Base-by-base conservation (phyloP, 2,888 invertebrate species). In the Cecidostiba fungosa region DNA sequence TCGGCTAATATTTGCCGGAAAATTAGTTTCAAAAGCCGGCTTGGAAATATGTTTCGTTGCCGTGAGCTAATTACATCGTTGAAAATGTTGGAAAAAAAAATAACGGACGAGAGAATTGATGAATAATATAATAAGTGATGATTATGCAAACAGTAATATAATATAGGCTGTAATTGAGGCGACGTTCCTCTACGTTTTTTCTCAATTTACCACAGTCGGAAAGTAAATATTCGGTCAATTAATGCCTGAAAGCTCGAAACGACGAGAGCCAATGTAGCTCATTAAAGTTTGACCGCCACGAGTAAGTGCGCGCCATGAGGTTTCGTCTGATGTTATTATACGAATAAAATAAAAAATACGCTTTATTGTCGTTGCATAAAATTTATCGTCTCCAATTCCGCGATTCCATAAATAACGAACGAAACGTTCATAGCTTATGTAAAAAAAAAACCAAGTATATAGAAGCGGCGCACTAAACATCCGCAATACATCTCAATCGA, bases 171-270 rank as follows among this genome's bases (percentile, higher is more conserved):
- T 81, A 69, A 82, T 74, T 82, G 43, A 62, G 47, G 32, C 62
- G 66, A 32, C 26, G 19, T 50, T n/a, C 32, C 4, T 32, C 29
- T 29, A 6, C 6, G 54, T 19, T 32, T 82, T 74, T 82, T 29
- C 14, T 47, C 32, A 76, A 74, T 82, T 77, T 32, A 70, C 32
- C 23, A 54, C 5, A 50, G 19, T 50, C 16, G 50, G 36, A 79
- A 54, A 26, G 70, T 26, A 54, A 79, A 79, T 69, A 43, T 5
- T 47, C 62, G 77, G 23, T 39, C 23, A 62, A 77, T 77, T 77
- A 74, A 4, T 23, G 59, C 16, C 26, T 62, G 23, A 77, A 62
- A 77, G 62, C 54, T 50, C 23, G 39, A 43, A 26, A 26, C 12
- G 43, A 69, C 32, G 47, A 39, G 5, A 69, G 78, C 5, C 69